These are phyloP conservation scores for Remorina albescens DNA, from an alignment of 2,797 vertebrate genomes.

Conservation along the genomic window DNA sequence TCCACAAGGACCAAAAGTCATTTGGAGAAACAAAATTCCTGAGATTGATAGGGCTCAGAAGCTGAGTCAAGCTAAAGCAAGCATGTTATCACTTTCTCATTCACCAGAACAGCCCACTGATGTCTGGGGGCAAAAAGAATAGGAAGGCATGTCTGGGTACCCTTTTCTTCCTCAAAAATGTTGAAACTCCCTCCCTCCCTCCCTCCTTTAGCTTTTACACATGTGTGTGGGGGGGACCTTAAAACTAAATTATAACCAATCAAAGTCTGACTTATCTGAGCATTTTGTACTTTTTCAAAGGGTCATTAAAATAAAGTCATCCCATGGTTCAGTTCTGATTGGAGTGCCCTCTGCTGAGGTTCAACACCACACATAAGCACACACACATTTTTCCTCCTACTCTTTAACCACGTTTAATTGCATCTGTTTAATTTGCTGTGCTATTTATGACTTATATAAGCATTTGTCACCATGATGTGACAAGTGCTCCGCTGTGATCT, in stretches of 20 bases:
- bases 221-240: neutral
- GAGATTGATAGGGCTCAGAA: neutral
- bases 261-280: too few species aligned
- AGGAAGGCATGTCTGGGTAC: neutral
- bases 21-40: neutral
- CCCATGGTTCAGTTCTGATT: slow-evolving; percentile 36
- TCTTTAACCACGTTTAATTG: slow-evolving; percentile 43
- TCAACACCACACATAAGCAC: slow-evolving; percentile 9
- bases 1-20: neutral
- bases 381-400: neutral
- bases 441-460: slow-evolving; percentile 36
- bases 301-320: slow-evolving; percentile 56
- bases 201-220: too few species aligned
- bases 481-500: slow-evolving; percentile 28
- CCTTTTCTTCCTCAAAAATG: neutral
- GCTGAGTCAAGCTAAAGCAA: neutral
- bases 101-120: neutral
- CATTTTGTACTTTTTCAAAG: slow-evolving; percentile 28
- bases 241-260: slow-evolving; percentile 13
- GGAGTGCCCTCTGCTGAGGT: slow-evolving; percentile 27
- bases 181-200: neutral
- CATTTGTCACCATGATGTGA: slow-evolving; percentile 13
- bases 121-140: slow-evolving; percentile 1
- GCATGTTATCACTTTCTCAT: slow-evolving; percentile 12
- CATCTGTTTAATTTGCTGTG: slow-evolving; percentile 31